phyloP scores from a whole-genome alignment of 1,140 invertebrate species.

The Tigriopus japonicus region DNA sequence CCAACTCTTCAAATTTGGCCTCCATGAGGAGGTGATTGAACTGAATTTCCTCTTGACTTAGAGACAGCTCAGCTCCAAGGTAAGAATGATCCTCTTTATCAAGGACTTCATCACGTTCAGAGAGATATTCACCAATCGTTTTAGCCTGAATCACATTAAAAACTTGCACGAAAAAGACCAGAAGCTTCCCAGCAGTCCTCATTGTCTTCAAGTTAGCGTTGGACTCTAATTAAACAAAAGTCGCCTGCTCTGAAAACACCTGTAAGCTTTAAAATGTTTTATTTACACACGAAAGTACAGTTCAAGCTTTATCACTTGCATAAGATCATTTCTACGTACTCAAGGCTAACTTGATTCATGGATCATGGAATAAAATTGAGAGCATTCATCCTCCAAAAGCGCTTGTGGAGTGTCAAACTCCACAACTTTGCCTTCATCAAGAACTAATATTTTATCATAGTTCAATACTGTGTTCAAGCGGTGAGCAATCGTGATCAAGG shows the following conservation, averaged over 20 bases:
- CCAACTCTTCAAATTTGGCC: not conserved
- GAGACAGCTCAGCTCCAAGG: not conserved
- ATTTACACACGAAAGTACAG: too few species aligned
- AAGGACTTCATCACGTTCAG: not conserved
- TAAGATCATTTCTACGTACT: too few species aligned
- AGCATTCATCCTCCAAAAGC: slow-evolving; percentile 14
- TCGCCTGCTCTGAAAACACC: too few species aligned
- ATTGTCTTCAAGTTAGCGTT: too few species aligned
- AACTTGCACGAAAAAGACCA: too few species aligned
- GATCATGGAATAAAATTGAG: slow-evolving; percentile 16
- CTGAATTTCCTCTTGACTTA: not conserved
- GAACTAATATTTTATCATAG: slow-evolving; percentile 25
- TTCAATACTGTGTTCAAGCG: slow-evolving; percentile 31
- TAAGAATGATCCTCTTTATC: not conserved
- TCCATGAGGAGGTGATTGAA: not conserved
- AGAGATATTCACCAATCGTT: not conserved
- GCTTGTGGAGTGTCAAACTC: slow-evolving; percentile 11
- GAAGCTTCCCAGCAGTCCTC: too few species aligned
- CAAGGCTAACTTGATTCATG: too few species aligned
- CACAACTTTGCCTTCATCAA: slow-evolving; percentile 24
- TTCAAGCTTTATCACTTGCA: too few species aligned
- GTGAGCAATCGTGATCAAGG: slow-evolving; percentile 60
- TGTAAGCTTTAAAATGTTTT: too few species aligned
- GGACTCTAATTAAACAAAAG: too few species aligned
- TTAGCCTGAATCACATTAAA: not conserved